Percentiles rank a stretch among this genome's conserved stretches.
Conservation (phyloP, 35 echinoderm and acorn worm species). For the Heliocidaris tuberculata region DNA sequence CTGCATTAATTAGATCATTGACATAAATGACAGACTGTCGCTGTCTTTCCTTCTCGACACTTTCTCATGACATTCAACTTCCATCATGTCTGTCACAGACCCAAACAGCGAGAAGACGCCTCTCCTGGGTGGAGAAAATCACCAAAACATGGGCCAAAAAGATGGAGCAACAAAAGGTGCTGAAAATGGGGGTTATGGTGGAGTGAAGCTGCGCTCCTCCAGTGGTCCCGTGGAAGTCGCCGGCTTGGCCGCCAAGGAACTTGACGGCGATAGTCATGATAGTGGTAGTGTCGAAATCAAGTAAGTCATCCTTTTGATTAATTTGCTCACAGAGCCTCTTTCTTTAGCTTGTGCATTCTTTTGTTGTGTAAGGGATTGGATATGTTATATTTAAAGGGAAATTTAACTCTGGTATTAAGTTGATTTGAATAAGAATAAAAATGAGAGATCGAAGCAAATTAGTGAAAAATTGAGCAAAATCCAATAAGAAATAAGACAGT, state of each 20-base stretch:
- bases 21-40: no score
- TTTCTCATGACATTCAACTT: neutral
- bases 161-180: neutral
- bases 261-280: neutral
- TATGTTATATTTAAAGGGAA: no score
- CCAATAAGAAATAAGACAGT: no score
- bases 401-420: no score
- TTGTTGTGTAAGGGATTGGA: no score
- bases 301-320: neutral
- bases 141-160: conserved; percentile 9
- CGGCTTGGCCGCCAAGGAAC: neutral
- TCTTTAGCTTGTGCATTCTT: neutral
- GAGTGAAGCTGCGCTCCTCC: neutral
- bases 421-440: no score
- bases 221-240: neutral
- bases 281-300: conserved; percentile 34
- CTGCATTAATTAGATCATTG: no score
- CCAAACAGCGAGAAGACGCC: neutral
- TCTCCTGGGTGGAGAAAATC: neutral
- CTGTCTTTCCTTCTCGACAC: neutral
- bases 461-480: no score
- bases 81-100: conserved; percentile 34
- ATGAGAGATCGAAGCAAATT: no score
- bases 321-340: neutral
- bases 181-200: neutral